Evolutionary conservation across 2,888 invertebrate genomes (phyloP), one percentile per base, ranked within the genome.

Genomic region (Vannuccia rotundouncinata): DNA sequence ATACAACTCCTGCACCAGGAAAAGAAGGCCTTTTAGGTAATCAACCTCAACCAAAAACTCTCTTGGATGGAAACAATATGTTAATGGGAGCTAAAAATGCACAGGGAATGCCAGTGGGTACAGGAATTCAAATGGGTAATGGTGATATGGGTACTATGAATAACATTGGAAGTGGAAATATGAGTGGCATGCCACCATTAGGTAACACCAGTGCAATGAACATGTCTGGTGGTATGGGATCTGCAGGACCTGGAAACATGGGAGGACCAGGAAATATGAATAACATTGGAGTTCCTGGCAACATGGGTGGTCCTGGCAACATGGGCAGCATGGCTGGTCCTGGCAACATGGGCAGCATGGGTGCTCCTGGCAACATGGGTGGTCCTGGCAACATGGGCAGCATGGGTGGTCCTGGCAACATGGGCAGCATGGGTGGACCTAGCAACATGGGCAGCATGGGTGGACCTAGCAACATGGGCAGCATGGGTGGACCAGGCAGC

Each of bases 1-100:
- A 73, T 31, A 96, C 96, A 86, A 89, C 88, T 82, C 87, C 88
- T 27, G 87, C 86, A 82, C 84, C 89, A 80, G 89, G 90, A 89
- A 86, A 88, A 88, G 75, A 45, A 22, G 29, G 75, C 13, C 59
- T 79, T 13, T 25, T 80, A n/a, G 79, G 79, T n/a, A 59, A 45
- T 25, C 30, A 27, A 1, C 80, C 79, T 25, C 25, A 2, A n/a
- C 13, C 5, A 2, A 27, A 2, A 22, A 27, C 75, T 29, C 13
- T 75, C 1, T 25, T 27, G 29, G 73, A 25, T 73, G 27, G 22
- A 10, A 73, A 73, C 27, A 73, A 73, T 45, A 45, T 45, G 45
- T 17, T 45, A 5, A 45, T 45, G 45, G 45, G 45, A 45, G 45
- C 10, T 17, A 45, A 45, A 45, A 45, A 45, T 45, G 17, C 45